Evolutionary conservation across 2,113 vertebrate species (phyloP).

Genomic region (Tenrec ecaudatus): DNA sequence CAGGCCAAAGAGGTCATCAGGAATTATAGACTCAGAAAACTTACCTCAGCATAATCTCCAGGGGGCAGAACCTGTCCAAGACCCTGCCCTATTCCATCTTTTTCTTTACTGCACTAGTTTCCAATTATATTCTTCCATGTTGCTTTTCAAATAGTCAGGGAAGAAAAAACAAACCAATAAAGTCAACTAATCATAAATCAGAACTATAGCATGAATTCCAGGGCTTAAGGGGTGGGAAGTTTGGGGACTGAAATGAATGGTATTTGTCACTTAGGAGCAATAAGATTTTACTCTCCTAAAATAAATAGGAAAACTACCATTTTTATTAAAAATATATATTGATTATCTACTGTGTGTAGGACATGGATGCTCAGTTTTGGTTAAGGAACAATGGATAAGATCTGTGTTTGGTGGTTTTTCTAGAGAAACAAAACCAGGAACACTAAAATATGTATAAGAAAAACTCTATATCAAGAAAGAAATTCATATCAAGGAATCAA

Average conservation of each 20-base stretch:
- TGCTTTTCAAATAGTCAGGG: neutral
- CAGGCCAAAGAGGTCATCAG: neutral
- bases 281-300: slow-evolving; percentile 20
- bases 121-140: neutral
- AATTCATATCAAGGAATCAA: too few relatives aligned
- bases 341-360: neutral
- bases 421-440: too few relatives aligned
- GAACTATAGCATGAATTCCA: too few relatives aligned
- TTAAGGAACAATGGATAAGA: too few relatives aligned
- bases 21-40: neutral
- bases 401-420: too few relatives aligned
- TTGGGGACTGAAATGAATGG: neutral
- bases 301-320: neutral
- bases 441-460: too few relatives aligned
- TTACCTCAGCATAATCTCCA: neutral
- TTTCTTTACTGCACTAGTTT: neutral
- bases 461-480: too few relatives aligned
- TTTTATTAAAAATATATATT: neutral
- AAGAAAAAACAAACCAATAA: neutral
- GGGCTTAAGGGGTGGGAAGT: too few relatives aligned
- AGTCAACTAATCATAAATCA: neutral
- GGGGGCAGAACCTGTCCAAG: too few relatives aligned
- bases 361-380: too few relatives aligned
- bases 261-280: neutral
- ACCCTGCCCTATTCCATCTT: neutral